A percentile compares a stretch with the other conserved stretches of the same genome.
Conservation (phyloP, 1,140 invertebrate species). For the Drosophila sp. region DNA sequence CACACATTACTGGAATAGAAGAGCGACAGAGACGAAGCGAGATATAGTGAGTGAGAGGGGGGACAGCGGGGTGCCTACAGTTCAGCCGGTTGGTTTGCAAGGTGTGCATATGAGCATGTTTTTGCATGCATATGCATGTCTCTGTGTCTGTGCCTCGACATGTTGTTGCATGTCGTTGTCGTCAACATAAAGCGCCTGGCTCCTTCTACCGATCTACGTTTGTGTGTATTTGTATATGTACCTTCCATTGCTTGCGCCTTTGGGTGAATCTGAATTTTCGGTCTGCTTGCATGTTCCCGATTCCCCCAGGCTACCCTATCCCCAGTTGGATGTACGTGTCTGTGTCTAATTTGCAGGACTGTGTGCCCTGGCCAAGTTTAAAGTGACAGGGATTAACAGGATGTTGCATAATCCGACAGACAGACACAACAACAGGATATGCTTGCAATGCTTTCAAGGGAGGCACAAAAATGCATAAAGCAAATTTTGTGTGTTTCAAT, state of each 20-base stretch:
- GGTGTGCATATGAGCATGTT: slow-evolving; percentile 47
- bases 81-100: slow-evolving; percentile 37
- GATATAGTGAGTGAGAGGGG: slow-evolving; percentile 12
- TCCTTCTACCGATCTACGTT: neutral
- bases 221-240: too few relatives aligned
- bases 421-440: slow-evolving; percentile 75
- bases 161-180: slow-evolving; percentile 70
- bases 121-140: slow-evolving; percentile 33
- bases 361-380: slow-evolving; percentile 65
- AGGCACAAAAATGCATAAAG: slow-evolving; percentile 40
- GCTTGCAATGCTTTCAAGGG: slow-evolving; percentile 25
- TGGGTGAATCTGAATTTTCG: slow-evolving; percentile 64
- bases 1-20: slow-evolving; percentile 49
- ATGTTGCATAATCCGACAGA: slow-evolving; percentile 82
- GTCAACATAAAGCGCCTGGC: slow-evolving; percentile 50
- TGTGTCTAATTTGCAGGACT: slow-evolving; percentile 70
- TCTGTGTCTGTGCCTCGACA: slow-evolving; percentile 51
- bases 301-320: neutral
- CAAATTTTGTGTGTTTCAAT: slow-evolving; percentile 44
- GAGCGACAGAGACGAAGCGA: slow-evolving; percentile 10
- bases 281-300: slow-evolving; percentile 37
- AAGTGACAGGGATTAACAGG: slow-evolving; percentile 84
- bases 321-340: slow-evolving; percentile 24
- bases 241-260: slow-evolving; percentile 32
- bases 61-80: slow-evolving; percentile 38